Conservation (phyloP, 2,113 vertebrate species). For the Oreochromis aureus region DNA sequence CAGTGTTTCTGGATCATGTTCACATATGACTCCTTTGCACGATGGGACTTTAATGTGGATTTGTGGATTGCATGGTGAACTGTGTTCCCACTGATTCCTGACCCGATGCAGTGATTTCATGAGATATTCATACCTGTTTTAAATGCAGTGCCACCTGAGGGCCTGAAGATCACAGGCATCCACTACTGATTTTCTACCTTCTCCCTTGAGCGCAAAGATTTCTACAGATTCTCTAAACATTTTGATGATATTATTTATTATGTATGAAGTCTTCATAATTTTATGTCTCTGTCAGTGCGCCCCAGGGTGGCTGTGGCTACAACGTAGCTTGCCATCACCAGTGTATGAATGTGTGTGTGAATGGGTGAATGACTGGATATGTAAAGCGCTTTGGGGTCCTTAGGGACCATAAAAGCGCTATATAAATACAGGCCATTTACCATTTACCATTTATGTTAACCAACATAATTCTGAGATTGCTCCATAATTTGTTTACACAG, state of each 20-base stretch:
- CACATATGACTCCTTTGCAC: not conserved
- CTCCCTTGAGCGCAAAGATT: fast-evolving
- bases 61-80: not conserved
- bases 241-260: not conserved
- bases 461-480: not conserved
- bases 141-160: not conserved
- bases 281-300: no score
- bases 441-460: not conserved
- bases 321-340: no score
- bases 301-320: no score
- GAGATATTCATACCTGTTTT: not conserved
- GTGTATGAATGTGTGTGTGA: no score
- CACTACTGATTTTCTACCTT: not conserved
- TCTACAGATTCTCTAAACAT: not conserved
- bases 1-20: not conserved
- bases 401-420: no score
- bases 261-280: not conserved
- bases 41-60: not conserved
- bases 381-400: no score
- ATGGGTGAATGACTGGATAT: no score
- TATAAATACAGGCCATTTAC: no score
- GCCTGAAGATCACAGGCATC: not conserved
- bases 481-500: not conserved
- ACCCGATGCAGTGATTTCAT: not conserved
- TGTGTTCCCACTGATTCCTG: not conserved